Evolutionary conservation across 2,113 vertebrate species (phyloP).

Genomic region (Albula goreensis): DNA sequence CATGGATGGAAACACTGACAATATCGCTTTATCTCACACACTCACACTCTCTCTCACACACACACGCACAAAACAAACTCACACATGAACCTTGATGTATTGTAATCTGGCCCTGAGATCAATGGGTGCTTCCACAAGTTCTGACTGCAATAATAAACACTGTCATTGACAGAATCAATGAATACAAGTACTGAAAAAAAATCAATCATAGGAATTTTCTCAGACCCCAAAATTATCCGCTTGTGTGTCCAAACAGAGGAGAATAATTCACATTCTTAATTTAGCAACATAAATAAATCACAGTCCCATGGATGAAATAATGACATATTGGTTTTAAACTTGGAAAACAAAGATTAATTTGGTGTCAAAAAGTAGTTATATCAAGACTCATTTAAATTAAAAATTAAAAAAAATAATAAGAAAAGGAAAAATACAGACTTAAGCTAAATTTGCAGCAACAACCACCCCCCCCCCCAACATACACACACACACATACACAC

Average conservation of each 20-base stretch:
- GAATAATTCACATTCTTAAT: not conserved
- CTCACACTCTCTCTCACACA: not conserved
- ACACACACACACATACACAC: no score
- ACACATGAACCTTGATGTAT: not conserved
- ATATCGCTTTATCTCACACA: not conserved
- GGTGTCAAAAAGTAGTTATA: no score
- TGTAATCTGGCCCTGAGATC: not conserved
- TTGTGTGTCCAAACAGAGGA: not conserved
- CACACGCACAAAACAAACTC: not conserved
- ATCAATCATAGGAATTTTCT: not conserved
- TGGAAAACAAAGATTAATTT: not conserved
- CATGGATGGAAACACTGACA: not conserved
- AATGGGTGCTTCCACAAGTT: not conserved
- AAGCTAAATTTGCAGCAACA: no score
- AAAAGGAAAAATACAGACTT: no score
- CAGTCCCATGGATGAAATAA: not conserved
- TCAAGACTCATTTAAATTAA: no score
- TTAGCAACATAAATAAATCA: not conserved
- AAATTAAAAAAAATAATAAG: no score
- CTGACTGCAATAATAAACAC: not conserved
- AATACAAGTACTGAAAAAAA: not conserved
- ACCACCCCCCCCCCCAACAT: no score
- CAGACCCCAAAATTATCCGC: not conserved
- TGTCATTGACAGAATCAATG: not conserved
- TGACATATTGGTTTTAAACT: not conserved